phyloP scores from a whole-genome alignment of 1,140 invertebrate species.

The Phymastichus coffea region DNA sequence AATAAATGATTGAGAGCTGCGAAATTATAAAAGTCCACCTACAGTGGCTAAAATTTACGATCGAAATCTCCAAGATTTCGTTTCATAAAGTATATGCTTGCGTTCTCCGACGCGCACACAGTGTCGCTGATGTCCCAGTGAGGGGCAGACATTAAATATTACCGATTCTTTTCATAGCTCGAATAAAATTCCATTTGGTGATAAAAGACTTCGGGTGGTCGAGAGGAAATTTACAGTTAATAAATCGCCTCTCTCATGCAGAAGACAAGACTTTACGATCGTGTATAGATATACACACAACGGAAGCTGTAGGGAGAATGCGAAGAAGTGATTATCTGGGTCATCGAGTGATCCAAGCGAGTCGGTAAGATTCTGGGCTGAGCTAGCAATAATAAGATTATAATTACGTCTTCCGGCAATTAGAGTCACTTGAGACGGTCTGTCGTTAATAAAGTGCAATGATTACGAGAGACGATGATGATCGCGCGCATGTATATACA shows the following conservation, averaged over 20 bases:
- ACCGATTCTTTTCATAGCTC: slow-evolving; percentile 40
- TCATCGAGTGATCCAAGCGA: not conserved
- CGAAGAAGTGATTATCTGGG: slow-evolving; percentile 6
- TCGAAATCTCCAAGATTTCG: too few species aligned
- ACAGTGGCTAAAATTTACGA: too few species aligned
- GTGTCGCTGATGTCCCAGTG: too few species aligned
- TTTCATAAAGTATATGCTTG: too few species aligned
- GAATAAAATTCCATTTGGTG: slow-evolving; percentile 43
- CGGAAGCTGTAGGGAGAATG: not conserved
- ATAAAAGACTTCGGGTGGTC: slow-evolving; percentile 35
- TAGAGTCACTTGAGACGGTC: slow-evolving; percentile 40
- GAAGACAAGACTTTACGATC: slow-evolving; percentile 38
- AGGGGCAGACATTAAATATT: slow-evolving; percentile 46
- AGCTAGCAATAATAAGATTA: slow-evolving; percentile 40
- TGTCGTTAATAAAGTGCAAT: slow-evolving; percentile 39
- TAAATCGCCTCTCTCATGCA: too few species aligned
- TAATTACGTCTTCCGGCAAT: slow-evolving; percentile 45
- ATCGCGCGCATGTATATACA: too few species aligned
- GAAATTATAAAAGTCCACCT: too few species aligned
- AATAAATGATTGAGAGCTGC: slow-evolving; percentile 26
- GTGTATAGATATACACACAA: slow-evolving; percentile 19
- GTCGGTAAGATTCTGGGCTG: slow-evolving; percentile 14
- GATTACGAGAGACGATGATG: slow-evolving; percentile 31
- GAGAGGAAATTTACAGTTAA: slow-evolving; percentile 44
- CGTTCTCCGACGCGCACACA: too few species aligned